Base-by-base conservation (phyloP, 2,113 vertebrate species). In the Hippocampus abdominalis region DNA sequence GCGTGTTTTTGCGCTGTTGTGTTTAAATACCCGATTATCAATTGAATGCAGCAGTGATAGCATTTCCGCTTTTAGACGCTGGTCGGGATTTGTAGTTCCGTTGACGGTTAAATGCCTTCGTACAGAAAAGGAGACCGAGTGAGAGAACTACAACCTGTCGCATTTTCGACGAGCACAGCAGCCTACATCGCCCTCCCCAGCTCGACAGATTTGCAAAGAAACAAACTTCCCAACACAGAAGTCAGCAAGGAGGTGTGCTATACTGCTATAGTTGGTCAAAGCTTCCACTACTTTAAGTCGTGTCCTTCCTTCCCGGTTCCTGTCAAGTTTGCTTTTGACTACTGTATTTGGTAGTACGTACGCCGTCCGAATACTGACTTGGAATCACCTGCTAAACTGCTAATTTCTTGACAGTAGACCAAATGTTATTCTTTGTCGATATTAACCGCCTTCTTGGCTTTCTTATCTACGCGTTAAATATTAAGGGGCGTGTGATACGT, bases 211-310 rank as follows among this genome's bases (percentile, higher is more conserved):
- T 77, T 71, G 64, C 79, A 71, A 69, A 72, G 66, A 72, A 64
- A 75, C 84, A 89, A 89, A 91, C 89, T 92, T 92, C 89, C 89
- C 87, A 87, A 83, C 46, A 53, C 64, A 73, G 65, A 71, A 59
- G 23, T 78, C 73, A 83, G 76, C 74, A 73, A 77, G 54, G 72
- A 64, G 13, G 48, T 61, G 46, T 42, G 69, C 75, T 63, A 36
- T 36, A 27, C 27, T n/a, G n/a, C 27, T 27, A 39, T 32, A 21
- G 11, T 6, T 23, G 23, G 3, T 39, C 0, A 1, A 6, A 46
- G 7, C 1, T 9, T 4, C 53, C 21, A 27, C 0, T 2, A 12
- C 12, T 57, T 57, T 4, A 4, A 13, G 4, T 57, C 23, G 39
- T 6, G 61, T 63, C 0, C 56, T 4, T 9, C 16, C 3, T 57